A percentile compares a stretch with the other conserved stretches of the same genome.
Evolutionary conservation across 2,113 vertebrate genomes (phyloP).

Genomic region (Notothenia coriiceps): DNA sequence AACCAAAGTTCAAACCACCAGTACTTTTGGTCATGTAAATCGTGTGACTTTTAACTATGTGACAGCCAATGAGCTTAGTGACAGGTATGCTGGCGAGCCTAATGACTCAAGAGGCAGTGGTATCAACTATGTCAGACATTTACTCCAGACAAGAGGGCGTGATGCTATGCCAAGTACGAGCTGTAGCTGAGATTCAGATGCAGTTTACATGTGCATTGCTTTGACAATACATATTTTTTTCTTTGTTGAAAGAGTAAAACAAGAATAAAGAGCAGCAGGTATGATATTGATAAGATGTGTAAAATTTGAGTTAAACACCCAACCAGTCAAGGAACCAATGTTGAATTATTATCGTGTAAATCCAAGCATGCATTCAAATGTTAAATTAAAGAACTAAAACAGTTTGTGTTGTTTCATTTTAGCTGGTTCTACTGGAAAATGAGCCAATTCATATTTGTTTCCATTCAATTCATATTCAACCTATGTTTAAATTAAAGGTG

Average conservation of each 20-base stretch:
- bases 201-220: background rate
- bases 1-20: constrained; percentile 34
- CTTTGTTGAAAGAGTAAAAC: background rate
- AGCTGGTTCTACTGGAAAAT: background rate
- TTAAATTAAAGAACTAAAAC: background rate
- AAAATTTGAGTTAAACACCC: background rate
- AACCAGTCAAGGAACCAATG: background rate
- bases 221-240: background rate
- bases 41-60: constrained; percentile 35
- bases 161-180: constrained; percentile 29
- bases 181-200: background rate
- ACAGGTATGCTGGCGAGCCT: constrained; percentile 12
- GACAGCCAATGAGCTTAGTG: constrained; percentile 32
- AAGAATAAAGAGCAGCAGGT: background rate
- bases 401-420: background rate
- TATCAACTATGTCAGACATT: constrained; percentile 15
- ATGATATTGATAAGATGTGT: background rate
- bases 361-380: background rate
- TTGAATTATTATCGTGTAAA: background rate
- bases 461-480: background rate
- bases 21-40: constrained; percentile 34
- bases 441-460: background rate
- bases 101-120: constrained; percentile 33
- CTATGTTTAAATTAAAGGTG: background rate
- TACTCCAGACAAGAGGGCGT: constrained; percentile 34